Percentiles rank a stretch among this genome's conserved stretches.
Conservation (phyloP, 2,797 vertebrate genomes). For the Prionace glauca region DNA sequence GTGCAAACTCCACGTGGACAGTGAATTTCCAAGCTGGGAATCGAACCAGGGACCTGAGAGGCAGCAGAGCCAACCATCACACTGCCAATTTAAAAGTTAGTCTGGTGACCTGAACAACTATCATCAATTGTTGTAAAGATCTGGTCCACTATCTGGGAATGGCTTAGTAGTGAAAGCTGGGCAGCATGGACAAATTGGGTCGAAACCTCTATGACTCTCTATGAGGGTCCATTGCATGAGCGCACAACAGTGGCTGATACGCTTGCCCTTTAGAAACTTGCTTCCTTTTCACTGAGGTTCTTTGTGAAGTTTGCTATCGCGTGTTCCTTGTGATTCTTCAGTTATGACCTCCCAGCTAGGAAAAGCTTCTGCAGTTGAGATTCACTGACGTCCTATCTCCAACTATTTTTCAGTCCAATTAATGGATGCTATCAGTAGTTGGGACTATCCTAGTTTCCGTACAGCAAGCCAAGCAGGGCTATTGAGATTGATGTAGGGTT, state of each 20-base stretch:
- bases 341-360: not conserved
- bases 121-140: no score
- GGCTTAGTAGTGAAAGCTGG: no score
- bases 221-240: not conserved
- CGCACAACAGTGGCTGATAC: not conserved
- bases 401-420: not conserved
- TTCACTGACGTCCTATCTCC: not conserved
- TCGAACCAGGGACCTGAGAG: no score
- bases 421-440: not conserved
- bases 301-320: not conserved
- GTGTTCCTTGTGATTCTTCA: not conserved
- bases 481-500: no score
- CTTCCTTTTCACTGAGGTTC: not conserved
- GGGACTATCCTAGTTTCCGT: not conserved
- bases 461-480: not conserved
- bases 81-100: no score
- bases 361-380: not conserved
- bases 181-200: no score
- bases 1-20: no score
- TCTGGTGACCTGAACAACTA: no score
- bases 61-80: no score
- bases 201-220: no score
- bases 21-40: no score
- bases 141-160: no score
- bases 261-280: not conserved